Percentiles rank a stretch among this genome's conserved stretches.
Evolutionary conservation across 2,888 invertebrate genomes (phyloP).

Genomic region (Cosmia trapezina): DNA sequence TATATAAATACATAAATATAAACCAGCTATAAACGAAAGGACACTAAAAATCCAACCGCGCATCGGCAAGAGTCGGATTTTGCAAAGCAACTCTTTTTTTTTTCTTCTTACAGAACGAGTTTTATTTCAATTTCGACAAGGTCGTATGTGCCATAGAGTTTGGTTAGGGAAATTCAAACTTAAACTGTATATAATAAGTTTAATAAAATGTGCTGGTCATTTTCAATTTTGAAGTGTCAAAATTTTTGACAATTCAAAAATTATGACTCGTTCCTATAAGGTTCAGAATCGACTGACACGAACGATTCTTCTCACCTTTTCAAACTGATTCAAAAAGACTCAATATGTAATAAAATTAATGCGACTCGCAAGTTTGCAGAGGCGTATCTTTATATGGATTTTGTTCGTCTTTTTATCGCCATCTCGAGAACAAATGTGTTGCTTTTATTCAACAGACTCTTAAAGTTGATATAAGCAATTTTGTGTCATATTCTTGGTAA

Average conservation of each 20-base stretch:
- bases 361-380: conserved; percentile 46
- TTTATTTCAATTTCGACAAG: conserved; percentile 29
- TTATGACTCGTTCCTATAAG: neutral
- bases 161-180: conserved; percentile 22
- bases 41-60: conserved; percentile 38
- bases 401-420: conserved; percentile 57
- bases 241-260: neutral
- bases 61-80: conserved; percentile 41
- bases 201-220: rapidly evolving
- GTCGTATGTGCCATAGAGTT: neutral
- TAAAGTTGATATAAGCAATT: conserved; percentile 14
- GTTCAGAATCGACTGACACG: neutral
- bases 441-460: conserved; percentile 37
- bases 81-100: conserved; percentile 65
- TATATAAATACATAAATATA: conserved; percentile 3
- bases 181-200: neutral
- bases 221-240: neutral
- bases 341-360: conserved; percentile 66
- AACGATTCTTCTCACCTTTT: conserved; percentile 16
- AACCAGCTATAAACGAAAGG: conserved; percentile 42
- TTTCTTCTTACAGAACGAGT: conserved; percentile 59
- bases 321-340: neutral
- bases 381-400: conserved; percentile 60
- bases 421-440: conserved; percentile 48
- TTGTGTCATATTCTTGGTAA: neutral